Conservation (phyloP, 2,113 vertebrate species). For the Phyllostomus discolor region DNA sequence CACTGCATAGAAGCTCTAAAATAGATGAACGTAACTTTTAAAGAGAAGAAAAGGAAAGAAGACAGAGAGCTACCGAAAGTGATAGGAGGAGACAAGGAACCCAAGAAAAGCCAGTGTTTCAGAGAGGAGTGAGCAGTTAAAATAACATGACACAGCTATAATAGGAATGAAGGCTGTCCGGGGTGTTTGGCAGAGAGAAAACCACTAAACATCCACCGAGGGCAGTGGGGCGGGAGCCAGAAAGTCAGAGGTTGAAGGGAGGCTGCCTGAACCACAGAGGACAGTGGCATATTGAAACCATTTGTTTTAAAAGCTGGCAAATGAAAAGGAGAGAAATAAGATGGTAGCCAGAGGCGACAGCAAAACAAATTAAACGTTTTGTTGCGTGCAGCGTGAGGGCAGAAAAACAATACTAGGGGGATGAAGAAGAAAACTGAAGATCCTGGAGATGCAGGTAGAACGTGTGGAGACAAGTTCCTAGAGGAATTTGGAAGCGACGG, state of each 20-base stretch:
- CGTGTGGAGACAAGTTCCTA: slow-evolving; percentile 39
- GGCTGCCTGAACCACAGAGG: neutral
- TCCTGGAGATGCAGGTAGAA: slow-evolving; percentile 26
- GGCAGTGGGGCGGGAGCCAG: neutral
- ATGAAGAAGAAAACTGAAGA: slow-evolving; percentile 22
- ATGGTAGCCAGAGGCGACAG: neutral
- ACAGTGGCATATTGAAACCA: neutral
- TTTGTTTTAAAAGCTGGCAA: neutral
- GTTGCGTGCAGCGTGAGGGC: slow-evolving; percentile 25
- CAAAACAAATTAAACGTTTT: neutral
- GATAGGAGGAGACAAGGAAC: neutral
- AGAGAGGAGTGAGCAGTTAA: neutral
- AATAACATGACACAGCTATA: neutral
- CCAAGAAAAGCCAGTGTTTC: neutral
- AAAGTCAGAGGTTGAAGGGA: neutral
- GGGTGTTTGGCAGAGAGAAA: neutral
- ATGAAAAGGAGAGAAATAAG: neutral
- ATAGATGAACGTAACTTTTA: neutral
- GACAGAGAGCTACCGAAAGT: neutral
- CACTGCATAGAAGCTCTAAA: neutral
- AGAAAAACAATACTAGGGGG: neutral
- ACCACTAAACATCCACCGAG: neutral
- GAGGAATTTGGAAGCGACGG: slow-evolving; percentile 45
- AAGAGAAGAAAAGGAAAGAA: neutral
- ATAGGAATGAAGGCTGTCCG: neutral